Evolutionary conservation across 1,140 invertebrate species (phyloP).

Genomic region (Trichomalopsis sarcophagae): DNA sequence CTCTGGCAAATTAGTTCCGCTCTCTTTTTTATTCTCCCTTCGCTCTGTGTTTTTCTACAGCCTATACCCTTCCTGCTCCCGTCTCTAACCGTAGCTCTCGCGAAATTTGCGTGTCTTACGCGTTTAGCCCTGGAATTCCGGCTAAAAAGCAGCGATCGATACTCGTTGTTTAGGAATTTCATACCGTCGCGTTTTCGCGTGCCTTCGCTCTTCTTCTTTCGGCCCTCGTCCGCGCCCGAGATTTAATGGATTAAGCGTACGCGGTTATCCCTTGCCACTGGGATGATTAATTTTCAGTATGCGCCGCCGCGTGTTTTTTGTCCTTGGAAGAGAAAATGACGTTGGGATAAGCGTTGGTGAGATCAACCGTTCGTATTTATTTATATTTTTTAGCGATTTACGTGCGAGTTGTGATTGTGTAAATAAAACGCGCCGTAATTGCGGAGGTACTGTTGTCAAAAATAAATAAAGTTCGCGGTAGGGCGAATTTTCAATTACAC

Average conservation of each 20-base stretch:
- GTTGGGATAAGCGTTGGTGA: too few relatives aligned
- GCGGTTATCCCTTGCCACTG: conserved; percentile 1
- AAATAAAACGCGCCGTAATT: too few relatives aligned
- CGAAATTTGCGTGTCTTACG: conserved; percentile 61
- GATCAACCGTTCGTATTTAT: too few relatives aligned
- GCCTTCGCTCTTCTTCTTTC: neutral
- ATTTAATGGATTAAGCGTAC: conserved; percentile 24
- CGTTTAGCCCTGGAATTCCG: conserved; percentile 55
- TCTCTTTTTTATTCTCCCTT: conserved; percentile 31
- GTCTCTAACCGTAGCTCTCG: conserved; percentile 24
- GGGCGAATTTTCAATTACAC: too few relatives aligned
- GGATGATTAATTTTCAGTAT: conserved; percentile 2
- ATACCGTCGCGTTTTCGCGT: conserved; percentile 9
- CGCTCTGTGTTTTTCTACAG: neutral
- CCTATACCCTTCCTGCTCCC: neutral
- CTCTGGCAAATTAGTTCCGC: neutral
- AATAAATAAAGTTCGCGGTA: too few relatives aligned
- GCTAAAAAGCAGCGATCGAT: conserved; percentile 31
- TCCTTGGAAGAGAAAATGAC: too few relatives aligned
- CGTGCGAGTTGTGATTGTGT: too few relatives aligned
- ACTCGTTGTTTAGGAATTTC: conserved; percentile 22
- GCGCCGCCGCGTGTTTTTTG: neutral
- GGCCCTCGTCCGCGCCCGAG: neutral
- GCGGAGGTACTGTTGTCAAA: too few relatives aligned
- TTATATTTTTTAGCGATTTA: too few relatives aligned